Conservation (phyloP, 2,113 vertebrate species). For the Eulemur macaco region DNA sequence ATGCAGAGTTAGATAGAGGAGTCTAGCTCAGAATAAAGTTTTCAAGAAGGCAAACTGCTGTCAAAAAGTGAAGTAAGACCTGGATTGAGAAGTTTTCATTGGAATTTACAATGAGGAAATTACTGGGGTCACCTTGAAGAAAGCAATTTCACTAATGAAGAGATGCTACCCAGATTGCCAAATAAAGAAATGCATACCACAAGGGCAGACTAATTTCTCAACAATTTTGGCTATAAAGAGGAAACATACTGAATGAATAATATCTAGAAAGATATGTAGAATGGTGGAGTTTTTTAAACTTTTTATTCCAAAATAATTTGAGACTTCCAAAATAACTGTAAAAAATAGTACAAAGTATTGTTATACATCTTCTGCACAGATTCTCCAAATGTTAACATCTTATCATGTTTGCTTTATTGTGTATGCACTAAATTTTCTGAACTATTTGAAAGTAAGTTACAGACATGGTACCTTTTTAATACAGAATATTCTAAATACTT, state of each 20-base stretch:
- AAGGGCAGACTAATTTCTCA: background rate
- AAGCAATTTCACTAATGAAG: background rate
- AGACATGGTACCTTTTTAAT: background rate
- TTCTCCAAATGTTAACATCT: background rate
- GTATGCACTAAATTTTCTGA: background rate
- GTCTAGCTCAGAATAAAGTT: background rate
- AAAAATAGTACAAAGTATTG: background rate
- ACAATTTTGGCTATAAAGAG: background rate
- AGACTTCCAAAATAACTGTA: background rate
- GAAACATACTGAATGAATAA: background rate
- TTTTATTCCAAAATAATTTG: background rate
- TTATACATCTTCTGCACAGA: background rate
- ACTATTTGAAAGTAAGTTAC: background rate
- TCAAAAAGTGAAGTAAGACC: background rate
- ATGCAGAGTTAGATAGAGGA: background rate
- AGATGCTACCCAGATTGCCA: background rate
- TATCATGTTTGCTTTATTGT: background rate
- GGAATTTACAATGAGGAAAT: background rate
- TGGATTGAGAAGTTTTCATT: background rate
- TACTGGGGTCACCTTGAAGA: background rate
- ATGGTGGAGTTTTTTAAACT: background rate
- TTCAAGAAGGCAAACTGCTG: background rate
- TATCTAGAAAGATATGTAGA: background rate
- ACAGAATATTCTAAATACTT: slow-evolving; percentile 3
- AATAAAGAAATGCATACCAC: background rate